Evolutionary conservation across 2,888 invertebrate species (phyloP).

Genomic region (Chrysolina haemoptera): DNA sequence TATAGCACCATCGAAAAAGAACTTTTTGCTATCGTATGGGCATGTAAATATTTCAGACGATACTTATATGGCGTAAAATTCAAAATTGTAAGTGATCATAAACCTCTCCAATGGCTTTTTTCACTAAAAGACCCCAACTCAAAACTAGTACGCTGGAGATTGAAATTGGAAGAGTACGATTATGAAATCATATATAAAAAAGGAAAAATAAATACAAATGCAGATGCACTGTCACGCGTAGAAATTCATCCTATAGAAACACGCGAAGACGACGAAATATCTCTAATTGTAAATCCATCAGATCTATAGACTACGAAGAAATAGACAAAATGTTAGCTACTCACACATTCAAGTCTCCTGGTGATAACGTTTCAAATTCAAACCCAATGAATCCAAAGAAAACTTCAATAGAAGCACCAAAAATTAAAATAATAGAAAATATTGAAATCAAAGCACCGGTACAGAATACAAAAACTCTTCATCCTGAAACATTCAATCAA

Average conservation of each 20-base stretch:
- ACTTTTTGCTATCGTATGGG: neutral
- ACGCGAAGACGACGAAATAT: neutral
- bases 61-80: constrained; percentile 18
- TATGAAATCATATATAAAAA: neutral
- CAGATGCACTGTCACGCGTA: neutral
- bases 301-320: neutral
- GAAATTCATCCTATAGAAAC: constrained; percentile 20
- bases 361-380: neutral
- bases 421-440: neutral
- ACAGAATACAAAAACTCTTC: neutral
- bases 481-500: neutral
- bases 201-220: neutral
- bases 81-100: constrained; percentile 20
- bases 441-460: neutral
- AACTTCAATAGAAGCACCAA: neutral
- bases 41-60: constrained; percentile 10
- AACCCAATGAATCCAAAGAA: too few relatives aligned
- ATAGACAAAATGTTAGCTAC: neutral
- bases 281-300: too few relatives aligned
- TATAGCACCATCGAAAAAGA: neutral
- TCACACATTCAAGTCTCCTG: neutral
- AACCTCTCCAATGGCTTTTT: constrained; percentile 20
- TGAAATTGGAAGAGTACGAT: constrained; percentile 5
- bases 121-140: constrained; percentile 17
- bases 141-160: constrained; percentile 10